These are phyloP conservation scores for Puma concolor DNA, from an alignment of 2,113 vertebrate species.

Conservation along the genomic window DNA sequence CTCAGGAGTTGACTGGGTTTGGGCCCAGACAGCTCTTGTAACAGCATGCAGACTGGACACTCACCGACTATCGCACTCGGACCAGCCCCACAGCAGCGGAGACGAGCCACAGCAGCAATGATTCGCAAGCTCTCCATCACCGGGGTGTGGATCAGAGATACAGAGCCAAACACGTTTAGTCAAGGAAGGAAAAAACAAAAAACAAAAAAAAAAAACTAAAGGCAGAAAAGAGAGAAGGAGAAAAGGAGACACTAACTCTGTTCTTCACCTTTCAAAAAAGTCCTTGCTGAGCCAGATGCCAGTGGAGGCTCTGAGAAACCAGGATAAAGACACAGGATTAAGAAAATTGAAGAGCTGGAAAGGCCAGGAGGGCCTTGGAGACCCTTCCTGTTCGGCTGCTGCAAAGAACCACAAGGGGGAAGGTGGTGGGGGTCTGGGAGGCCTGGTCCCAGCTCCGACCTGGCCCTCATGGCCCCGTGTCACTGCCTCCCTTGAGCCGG, in stretches of 20 bases:
- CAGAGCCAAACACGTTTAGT: background rate
- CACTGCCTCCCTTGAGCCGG: background rate
- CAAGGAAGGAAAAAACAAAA: too few species aligned
- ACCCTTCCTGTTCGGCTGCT: rapidly evolving
- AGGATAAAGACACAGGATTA: background rate
- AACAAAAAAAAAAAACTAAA: background rate
- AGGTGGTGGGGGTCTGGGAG: rapidly evolving
- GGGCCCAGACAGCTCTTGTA: background rate
- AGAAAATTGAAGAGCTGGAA: rapidly evolving
- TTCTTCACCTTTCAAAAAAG: background rate
- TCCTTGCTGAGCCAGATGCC: background rate
- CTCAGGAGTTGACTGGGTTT: background rate
- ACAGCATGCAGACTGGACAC: rapidly evolving
- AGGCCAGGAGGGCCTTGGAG: rapidly evolving
- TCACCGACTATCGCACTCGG: background rate
- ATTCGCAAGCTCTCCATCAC: background rate
- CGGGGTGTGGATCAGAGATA: background rate
- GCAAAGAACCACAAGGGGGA: background rate
- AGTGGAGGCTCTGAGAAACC: background rate
- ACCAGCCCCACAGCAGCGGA: background rate
- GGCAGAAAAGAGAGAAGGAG: background rate
- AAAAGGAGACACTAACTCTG: rapidly evolving
- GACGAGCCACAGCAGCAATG: background rate
- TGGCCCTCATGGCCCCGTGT: rapidly evolving
- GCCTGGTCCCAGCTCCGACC: background rate